These are phyloP conservation scores for Bolinopsis microptera DNA, from an alignment of 37 sponge, comb jelly and placozoan genomes.

Conservation along the genomic window DNA sequence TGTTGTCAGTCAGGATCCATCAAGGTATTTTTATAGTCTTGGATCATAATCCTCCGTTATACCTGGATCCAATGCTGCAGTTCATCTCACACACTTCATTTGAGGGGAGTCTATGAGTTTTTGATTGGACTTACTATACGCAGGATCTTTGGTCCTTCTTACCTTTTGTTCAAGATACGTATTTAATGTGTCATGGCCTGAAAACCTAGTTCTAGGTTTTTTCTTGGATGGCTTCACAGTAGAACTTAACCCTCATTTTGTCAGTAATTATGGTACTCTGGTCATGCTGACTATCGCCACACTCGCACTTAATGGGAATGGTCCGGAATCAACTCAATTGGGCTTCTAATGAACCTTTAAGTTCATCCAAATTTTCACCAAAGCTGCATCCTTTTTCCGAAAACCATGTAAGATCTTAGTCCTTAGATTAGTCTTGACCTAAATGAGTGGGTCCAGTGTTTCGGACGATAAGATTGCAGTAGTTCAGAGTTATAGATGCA, in stretches of 20 bases:
- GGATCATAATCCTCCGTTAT: background rate
- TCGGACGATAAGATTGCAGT: background rate
- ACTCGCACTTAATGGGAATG: background rate
- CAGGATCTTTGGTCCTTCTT: background rate
- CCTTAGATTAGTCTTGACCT: background rate
- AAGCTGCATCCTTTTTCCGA: constrained; percentile 6
- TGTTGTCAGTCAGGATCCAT: background rate
- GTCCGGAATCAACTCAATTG: background rate
- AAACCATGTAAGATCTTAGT: background rate
- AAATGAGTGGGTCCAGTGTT: constrained; percentile 33
- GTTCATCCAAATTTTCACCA: background rate
- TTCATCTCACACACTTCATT: background rate
- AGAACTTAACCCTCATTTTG: constrained; percentile 1
- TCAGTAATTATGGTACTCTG: background rate
- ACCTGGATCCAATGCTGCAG: background rate
- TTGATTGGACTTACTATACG: background rate
- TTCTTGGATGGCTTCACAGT: constrained; percentile 23
- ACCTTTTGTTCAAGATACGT: background rate
- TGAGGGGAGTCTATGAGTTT: background rate
- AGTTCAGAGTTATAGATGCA: background rate
- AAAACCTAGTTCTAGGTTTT: background rate
- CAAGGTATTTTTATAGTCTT: background rate
- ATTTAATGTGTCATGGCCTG: background rate
- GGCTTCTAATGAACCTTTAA: background rate
- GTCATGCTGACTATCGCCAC: background rate